Conservation (phyloP, 2,888 invertebrate species). For the Hirudinaria manillensis region DNA sequence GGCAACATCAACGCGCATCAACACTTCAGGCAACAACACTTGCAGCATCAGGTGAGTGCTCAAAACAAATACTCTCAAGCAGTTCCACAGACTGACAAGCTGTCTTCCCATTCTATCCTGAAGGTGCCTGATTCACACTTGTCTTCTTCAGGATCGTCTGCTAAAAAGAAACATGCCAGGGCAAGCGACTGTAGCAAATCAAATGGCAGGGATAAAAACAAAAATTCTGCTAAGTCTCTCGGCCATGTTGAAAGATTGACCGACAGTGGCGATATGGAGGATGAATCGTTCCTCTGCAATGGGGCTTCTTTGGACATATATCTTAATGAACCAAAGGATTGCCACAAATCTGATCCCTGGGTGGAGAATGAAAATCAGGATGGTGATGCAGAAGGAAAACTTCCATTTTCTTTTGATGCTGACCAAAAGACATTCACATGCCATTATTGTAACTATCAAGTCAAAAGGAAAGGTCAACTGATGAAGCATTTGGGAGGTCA, state of each 20-base stretch:
- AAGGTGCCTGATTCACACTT: not conserved
- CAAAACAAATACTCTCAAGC: not conserved
- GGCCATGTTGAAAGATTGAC: not conserved
- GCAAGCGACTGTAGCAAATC: not conserved
- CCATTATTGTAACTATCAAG: constrained; percentile 45
- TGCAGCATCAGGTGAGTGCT: not conserved
- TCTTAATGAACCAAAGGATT: not conserved
- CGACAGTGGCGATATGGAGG: not conserved
- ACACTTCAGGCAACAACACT: not conserved
- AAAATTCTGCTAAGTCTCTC: not conserved
- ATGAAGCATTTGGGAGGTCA: constrained; percentile 48
- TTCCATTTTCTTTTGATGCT: constrained; percentile 12
- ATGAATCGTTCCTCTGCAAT: not conserved
- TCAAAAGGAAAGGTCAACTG: constrained; percentile 48
- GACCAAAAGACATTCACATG: constrained; percentile 36
- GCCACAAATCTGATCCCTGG: not conserved
- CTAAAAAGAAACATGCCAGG: not conserved
- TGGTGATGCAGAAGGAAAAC: not conserved
- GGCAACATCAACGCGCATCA: not conserved
- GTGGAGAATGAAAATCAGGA: not conserved
- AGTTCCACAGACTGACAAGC: no score
- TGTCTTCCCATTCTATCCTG: not conserved
- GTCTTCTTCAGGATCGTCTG: not conserved
- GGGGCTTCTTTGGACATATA: not conserved
- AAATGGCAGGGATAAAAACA: not conserved